Evolutionary conservation across 2,113 vertebrate genomes (phyloP).

Genomic region (Herpetotheres cachinnans): DNA sequence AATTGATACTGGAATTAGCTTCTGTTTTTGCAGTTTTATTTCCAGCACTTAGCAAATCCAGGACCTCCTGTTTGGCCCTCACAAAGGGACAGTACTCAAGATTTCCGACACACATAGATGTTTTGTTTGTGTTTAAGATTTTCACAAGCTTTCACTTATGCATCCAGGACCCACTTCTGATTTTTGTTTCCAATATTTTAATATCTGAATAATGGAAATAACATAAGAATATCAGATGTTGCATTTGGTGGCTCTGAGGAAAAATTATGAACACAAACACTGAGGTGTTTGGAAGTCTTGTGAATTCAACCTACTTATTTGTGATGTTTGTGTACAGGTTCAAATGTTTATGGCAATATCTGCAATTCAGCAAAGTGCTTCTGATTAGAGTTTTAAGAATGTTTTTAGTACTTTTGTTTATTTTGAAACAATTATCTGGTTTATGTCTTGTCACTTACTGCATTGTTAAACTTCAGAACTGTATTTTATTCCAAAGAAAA

Average conservation of each 20-base stretch:
- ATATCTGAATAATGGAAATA: background rate
- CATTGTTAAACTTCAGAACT: background rate
- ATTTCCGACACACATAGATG: background rate
- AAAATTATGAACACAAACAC: background rate
- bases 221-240: background rate
- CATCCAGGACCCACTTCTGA: background rate
- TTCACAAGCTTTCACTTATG: background rate
- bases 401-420: background rate
- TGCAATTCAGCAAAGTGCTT: background rate
- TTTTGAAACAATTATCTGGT: background rate
- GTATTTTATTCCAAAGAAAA: background rate
- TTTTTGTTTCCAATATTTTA: background rate
- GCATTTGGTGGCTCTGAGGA: background rate
- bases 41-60: background rate
- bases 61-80: background rate
- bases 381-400: background rate
- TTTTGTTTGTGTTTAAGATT: background rate
- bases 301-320: background rate
- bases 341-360: background rate
- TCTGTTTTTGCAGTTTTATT: background rate
- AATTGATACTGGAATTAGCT: background rate
- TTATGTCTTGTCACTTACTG: background rate
- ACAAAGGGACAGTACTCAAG: background rate
- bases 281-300: background rate
- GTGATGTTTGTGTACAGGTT: background rate